Conservation (phyloP, 2,888 invertebrate species). For the Ornithoptera alexandrae region DNA sequence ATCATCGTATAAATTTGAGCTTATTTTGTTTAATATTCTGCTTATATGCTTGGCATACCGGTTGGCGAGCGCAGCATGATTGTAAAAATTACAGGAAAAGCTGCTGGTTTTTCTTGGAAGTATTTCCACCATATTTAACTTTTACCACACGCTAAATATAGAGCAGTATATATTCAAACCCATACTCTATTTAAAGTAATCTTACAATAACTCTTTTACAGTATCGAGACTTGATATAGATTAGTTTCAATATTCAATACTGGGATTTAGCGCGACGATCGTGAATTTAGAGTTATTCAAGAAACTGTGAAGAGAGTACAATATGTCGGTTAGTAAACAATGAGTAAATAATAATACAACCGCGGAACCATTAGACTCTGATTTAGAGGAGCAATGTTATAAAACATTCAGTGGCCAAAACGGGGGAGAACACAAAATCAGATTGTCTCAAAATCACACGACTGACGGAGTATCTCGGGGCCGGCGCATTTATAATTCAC, state of each 20-base stretch:
- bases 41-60: no score
- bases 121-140: no score
- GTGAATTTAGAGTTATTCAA: slow-evolving; percentile 1
- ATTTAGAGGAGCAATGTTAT: slow-evolving; percentile 62
- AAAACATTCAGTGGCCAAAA: slow-evolving; percentile 75
- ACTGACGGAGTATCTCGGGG: slow-evolving; percentile 61
- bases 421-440: slow-evolving; percentile 75
- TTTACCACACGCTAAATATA: no score
- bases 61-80: no score
- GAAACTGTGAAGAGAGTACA: slow-evolving; percentile 11
- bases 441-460: slow-evolving; percentile 79
- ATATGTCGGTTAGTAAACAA: slow-evolving; percentile 31
- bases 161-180: no score
- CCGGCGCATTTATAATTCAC: slow-evolving; percentile 75
- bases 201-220: no score
- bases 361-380: slow-evolving; percentile 66
- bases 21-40: no score
- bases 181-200: no score
- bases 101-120: no score
- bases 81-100: no score
- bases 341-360: slow-evolving; percentile 46
- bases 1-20: no score
- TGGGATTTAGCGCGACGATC: neutral
- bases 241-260: neutral
- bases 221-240: no score